Percentiles rank a stretch among this genome's conserved stretches.
phyloP scores from a whole-genome alignment of 2,113 vertebrate species.

The Trogon surrucura region DNA sequence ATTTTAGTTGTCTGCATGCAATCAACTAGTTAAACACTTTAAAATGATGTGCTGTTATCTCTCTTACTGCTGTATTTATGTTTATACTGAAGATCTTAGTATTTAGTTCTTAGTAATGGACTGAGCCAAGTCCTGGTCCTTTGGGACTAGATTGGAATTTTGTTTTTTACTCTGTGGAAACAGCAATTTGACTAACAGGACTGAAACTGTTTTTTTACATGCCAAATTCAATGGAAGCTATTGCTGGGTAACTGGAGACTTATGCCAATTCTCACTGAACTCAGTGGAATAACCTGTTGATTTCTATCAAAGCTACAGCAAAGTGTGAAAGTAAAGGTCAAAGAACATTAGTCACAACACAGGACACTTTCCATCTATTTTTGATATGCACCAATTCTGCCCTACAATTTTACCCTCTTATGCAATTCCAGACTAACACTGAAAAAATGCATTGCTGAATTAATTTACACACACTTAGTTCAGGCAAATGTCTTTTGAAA shows the following conservation, averaged over 20 bases:
- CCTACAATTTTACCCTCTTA: not conserved
- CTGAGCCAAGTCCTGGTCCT: not conserved
- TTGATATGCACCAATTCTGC: not conserved
- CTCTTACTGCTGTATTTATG: not conserved
- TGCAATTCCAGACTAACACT: not conserved
- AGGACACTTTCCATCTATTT: not conserved
- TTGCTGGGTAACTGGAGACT: not conserved
- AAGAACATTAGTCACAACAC: not conserved
- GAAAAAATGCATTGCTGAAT: not conserved
- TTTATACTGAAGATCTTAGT: not conserved
- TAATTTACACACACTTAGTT: not conserved
- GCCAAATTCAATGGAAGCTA: not conserved
- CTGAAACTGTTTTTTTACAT: not conserved
- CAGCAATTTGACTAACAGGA: not conserved
- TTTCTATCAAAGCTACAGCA: not conserved
- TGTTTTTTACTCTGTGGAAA: not conserved
- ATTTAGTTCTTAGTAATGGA: not conserved
- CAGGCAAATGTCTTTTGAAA: not conserved
- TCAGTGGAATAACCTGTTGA: not conserved
- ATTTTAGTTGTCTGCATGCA: not conserved
- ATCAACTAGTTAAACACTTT: not conserved
- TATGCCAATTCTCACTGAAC: not conserved
- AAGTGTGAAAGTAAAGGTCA: not conserved
- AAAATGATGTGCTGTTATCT: not conserved
- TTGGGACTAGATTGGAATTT: not conserved